Base-by-base conservation (phyloP, 2,888 invertebrate species). In the Morpho deidamia region DNA sequence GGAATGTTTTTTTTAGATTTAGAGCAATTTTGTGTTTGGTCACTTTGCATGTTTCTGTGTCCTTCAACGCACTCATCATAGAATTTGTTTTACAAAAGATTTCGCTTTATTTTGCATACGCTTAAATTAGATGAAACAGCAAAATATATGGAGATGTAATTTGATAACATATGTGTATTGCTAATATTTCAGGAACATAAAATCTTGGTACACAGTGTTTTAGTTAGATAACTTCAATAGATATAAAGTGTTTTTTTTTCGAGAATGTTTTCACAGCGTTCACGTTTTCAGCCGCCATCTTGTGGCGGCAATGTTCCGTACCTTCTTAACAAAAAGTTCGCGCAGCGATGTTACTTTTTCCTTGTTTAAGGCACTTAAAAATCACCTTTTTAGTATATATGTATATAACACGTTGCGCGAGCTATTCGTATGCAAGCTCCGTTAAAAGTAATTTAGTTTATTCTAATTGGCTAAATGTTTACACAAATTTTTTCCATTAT, bases 61-160 rank as follows among this genome's bases (percentile, higher is more conserved):
- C 85, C 85, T 87, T 83, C 81, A 76, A 74, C 81, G 85, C 88
- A 88, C 85, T 76, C 73, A 86, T 86, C 85, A 86, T 87, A 86
- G 74, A 74, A 68, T 72, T 72, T 67, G 68, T 69, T 65, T 64
- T 70, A 73, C n/a, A 38, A 52, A 53, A 70, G 23, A 23, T 23
- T 3, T 23, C 64, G 81, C 82, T 83, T 78, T 59, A 23, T 23
- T 69, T 70, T 74, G 81, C 82, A 80, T 75, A 67, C 60, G 71
- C 68, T 81, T 82, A 78, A n/a, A 76, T 64, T 67, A 71, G 69
- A 71, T 11, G 65, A 69, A 80, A 83, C 85, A 83, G 86, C 82
- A 81, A 82, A 79, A 78, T 79, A 70, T 68, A 65, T 69, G 73
- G 74, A 74, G 71, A 70, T 69, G 63, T 64, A 67, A 70, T 63